Conservation (phyloP, 37 sponge, comb jelly and placozoan species). For the Agelas oroides region DNA sequence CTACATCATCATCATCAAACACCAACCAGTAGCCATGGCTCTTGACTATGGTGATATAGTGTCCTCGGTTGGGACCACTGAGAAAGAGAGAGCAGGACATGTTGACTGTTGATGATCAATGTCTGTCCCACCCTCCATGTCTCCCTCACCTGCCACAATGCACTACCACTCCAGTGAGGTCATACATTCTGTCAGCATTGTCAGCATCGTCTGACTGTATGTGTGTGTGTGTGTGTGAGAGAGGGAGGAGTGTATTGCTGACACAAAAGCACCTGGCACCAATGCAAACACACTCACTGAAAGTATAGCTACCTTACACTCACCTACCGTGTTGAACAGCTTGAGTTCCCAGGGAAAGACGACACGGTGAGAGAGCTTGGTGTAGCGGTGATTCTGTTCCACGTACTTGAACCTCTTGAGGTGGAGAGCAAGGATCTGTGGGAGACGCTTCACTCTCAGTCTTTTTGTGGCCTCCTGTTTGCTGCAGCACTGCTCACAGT, state of each 20-base stretch:
- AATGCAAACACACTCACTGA: too few species aligned
- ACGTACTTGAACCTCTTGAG: conserved; percentile 98
- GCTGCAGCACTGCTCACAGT: conserved; percentile 97
- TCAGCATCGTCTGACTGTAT: conserved; percentile 81
- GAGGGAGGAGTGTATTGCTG: not conserved
- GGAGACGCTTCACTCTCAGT: conserved; percentile 90
- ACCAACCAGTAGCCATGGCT: conserved; percentile 88
- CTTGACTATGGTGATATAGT: conserved; percentile 95
- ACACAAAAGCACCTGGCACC: too few species aligned
- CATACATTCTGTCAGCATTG: conserved; percentile 87
- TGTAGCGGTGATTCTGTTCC: conserved; percentile 82
- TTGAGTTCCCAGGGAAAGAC: conserved; percentile 97
- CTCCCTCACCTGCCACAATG: conserved; percentile 97
- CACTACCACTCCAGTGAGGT: conserved; percentile 91
- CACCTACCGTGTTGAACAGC: conserved; percentile 88
- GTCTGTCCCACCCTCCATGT: too few species aligned
- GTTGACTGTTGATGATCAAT: too few species aligned
- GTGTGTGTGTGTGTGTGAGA: not conserved
- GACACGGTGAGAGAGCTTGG: conserved; percentile 93
- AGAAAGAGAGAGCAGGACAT: not conserved
- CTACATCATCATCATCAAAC: conserved; percentile 92
- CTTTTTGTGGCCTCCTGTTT: conserved; percentile 98
- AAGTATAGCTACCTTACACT: not conserved
- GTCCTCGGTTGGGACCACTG: conserved; percentile 96
- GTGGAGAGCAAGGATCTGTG: conserved; percentile 92